A percentile compares a stretch with the other conserved stretches of the same genome.
These are phyloP conservation scores for Palythoa grandiflora DNA, from an alignment of 92 coral and sea anemone genomes.

Conservation along the genomic window DNA sequence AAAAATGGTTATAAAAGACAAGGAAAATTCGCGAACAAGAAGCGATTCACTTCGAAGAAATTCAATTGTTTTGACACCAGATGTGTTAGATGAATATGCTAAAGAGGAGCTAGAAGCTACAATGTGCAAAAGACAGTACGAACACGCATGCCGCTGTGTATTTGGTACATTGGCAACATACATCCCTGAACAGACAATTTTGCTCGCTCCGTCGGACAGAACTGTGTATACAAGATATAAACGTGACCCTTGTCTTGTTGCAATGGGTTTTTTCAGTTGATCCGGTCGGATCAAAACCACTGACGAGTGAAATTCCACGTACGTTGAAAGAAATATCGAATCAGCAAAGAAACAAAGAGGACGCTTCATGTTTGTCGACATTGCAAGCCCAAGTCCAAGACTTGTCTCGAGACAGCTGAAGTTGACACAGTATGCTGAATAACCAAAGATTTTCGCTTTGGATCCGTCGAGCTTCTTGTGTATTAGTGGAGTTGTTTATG, in stretches of 20 bases:
- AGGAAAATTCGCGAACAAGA: constrained; percentile 38
- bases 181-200: constrained; percentile 48
- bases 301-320: background rate
- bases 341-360: constrained; percentile 13
- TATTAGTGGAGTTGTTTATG: background rate
- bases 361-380: background rate
- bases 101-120: constrained; percentile 78
- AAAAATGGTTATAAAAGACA: constrained; percentile 32
- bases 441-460: background rate
- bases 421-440: background rate
- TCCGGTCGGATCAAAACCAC: background rate
- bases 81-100: constrained; percentile 81
- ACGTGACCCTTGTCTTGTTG: constrained; percentile 78
- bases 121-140: constrained; percentile 81
- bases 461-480: background rate
- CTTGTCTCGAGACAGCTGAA: background rate
- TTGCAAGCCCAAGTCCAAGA: background rate
- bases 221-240: constrained; percentile 65
- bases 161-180: constrained; percentile 71
- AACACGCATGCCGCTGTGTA: constrained; percentile 77
- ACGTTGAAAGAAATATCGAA: constrained; percentile 11
- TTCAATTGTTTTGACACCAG: constrained; percentile 85
- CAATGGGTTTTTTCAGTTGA: constrained; percentile 69
- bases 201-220: constrained; percentile 56
- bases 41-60: constrained; percentile 71